Conservation (phyloP, 2,797 vertebrate species). For the Darevskia mixta region DNA sequence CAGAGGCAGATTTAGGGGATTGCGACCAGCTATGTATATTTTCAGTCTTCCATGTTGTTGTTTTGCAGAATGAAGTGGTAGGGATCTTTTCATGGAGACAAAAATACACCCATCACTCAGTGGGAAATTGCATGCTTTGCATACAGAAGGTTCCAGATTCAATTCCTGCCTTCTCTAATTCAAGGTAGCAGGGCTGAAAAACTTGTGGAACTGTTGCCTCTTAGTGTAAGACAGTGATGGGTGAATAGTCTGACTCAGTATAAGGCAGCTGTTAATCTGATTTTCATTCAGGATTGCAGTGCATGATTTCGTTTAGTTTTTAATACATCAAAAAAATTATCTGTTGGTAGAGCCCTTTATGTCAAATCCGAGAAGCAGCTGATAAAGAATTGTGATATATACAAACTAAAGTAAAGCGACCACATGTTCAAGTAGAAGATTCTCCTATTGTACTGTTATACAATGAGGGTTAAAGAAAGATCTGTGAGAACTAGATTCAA, state of each 20-base stretch:
- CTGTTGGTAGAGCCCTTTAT: background rate
- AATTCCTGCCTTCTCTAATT: background rate
- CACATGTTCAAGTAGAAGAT: background rate
- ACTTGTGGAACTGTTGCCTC: background rate
- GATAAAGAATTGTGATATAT: background rate
- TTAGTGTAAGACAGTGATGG: background rate
- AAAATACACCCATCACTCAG: background rate
- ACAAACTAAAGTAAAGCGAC: background rate
- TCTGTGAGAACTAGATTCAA: background rate
- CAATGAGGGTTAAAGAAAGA: background rate
- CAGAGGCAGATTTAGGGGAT: too few relatives aligned
- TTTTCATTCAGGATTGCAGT: too few relatives aligned
- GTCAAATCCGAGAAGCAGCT: background rate
- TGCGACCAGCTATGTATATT: background rate
- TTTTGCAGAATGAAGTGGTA: background rate
- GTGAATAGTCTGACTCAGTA: background rate
- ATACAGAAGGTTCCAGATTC: background rate
- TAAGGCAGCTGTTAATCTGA: background rate
- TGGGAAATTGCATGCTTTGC: background rate
- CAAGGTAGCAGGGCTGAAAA: background rate
- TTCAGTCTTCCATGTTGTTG: background rate
- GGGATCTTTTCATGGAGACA: background rate
- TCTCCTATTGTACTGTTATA: background rate
- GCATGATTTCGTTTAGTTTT: background rate
- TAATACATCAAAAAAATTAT: background rate